Base-by-base conservation (phyloP, 2,797 vertebrate genomes). In the Iguana delicatissima region DNA sequence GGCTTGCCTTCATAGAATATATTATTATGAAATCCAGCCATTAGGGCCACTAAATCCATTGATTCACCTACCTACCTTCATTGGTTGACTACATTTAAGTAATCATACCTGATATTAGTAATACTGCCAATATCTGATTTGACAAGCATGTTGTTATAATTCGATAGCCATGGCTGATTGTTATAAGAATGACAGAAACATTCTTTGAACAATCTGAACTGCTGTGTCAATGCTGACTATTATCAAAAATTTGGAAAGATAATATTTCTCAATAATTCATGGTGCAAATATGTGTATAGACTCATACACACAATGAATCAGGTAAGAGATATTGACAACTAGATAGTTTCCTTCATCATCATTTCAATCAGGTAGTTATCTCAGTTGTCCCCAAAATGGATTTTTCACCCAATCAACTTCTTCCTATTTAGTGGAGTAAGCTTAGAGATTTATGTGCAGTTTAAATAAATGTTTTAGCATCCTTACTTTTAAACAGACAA, bases 381-480 rank as follows among this genome's bases (percentile, higher is more conserved):
- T 84, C 77, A 72, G 2, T 16, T 16, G 0, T 59, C 85, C 86
- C 73, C 67, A 74, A 90, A 90, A 76, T 12, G 77, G 13, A 0
- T 59, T 69, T 10, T 32, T 35, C 57, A 18, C n/a, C 80, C 88
- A 89, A 84, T n/a, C 50, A 91, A 1, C 46, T 89, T 93, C 74
- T 57, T 88, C 1, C 3, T 35, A 84, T 81, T 86, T 46, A 90
- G 81, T 93, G 90, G 29, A 91, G n/a, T 84, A 73, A 72, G 22
- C 64, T 69, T 83, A 42, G 79, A 92, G 79, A 91, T 90, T 92
- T 91, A 91, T 94, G 46, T 85, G 52, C 50, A 35, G 83, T 74
- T 62, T 91, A 77, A 20, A 87, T 90, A 93, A 93, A 89, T 88
- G 77, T 26, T 85, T 91, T 42, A 85, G 32, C 35, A 29, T 79